Conservation (phyloP, 2,113 vertebrate species). For the Calidris pygmaea region DNA sequence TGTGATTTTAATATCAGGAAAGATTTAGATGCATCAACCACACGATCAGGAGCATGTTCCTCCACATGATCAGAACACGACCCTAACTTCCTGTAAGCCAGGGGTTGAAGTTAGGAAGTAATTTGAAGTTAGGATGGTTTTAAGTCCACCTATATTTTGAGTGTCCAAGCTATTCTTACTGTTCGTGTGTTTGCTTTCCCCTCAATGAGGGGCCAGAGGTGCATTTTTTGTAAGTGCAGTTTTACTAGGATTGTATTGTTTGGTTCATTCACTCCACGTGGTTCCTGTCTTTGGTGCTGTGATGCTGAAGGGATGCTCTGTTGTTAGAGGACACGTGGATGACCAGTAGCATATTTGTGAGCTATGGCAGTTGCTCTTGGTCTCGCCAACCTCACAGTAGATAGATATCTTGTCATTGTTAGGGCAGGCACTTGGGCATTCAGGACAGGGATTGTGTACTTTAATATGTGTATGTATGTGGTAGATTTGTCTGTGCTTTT, state of each 20-base stretch:
- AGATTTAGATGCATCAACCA: rapidly evolving
- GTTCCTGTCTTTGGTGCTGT: not conserved
- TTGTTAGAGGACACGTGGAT: not conserved
- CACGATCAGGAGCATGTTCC: rapidly evolving
- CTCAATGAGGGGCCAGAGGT: not conserved
- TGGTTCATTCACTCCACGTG: not conserved
- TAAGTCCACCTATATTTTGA: not conserved
- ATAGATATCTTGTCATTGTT: not conserved
- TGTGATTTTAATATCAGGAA: not conserved
- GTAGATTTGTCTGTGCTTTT: not conserved
- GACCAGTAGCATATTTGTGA: not conserved
- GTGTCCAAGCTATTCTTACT: not conserved
- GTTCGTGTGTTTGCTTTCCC: not conserved
- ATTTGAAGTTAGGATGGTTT: not conserved
- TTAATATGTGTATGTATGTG: rapidly evolving
- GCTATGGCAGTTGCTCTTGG: not conserved
- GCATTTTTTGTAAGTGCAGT: not conserved
- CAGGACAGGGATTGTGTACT: not conserved
- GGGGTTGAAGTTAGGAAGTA: not conserved
- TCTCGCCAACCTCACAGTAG: not conserved
- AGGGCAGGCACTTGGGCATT: not conserved
- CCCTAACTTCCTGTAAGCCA: not conserved
- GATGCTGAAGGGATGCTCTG: not conserved
- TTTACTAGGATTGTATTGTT: not conserved
- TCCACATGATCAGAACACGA: not conserved